phyloP scores from a whole-genome alignment of 2,113 vertebrate genomes.

The Calidris pugnax region DNA sequence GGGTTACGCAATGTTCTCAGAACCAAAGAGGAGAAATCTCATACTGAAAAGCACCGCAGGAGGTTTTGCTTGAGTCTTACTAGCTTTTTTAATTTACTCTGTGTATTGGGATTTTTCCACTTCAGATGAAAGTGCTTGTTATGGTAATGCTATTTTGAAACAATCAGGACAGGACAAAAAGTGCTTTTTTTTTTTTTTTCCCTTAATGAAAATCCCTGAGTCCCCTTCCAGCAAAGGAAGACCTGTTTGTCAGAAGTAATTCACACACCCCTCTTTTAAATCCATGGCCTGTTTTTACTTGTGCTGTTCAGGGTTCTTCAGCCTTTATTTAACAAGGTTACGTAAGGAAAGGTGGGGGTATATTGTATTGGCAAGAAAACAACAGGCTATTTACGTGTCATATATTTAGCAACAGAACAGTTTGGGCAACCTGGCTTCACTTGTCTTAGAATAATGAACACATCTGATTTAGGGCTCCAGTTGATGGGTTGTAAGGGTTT shows the following conservation, averaged over 20 bases:
- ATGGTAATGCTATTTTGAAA: neutral
- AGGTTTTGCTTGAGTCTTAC: neutral
- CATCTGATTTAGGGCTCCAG: neutral
- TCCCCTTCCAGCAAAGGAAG: slow-evolving; percentile 48
- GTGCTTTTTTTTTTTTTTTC: neutral
- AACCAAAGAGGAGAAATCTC: neutral
- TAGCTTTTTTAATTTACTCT: neutral
- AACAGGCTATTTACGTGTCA: slow-evolving; percentile 10
- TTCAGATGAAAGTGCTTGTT: neutral
- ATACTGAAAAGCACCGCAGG: neutral
- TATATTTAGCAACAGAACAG: slow-evolving; percentile 36
- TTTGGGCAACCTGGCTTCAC: slow-evolving; percentile 44
- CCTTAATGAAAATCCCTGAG: neutral
- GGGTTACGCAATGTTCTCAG: slow-evolving; percentile 30
- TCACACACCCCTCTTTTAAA: slow-evolving; percentile 59
- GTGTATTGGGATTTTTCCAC: neutral
- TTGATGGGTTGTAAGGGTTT: neutral
- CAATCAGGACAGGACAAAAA: neutral
- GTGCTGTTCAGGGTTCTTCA: slow-evolving; percentile 51
- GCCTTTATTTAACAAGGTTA: slow-evolving; percentile 60
- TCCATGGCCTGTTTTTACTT: slow-evolving; percentile 61
- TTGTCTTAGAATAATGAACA: slow-evolving; percentile 32
- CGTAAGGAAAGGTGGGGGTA: slow-evolving; percentile 23
- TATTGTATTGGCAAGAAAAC: slow-evolving; percentile 30
- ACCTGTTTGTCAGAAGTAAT: slow-evolving; percentile 48